Evolutionary conservation across 2,113 vertebrate species (phyloP).

Genomic region (Hiodon tergisus): DNA sequence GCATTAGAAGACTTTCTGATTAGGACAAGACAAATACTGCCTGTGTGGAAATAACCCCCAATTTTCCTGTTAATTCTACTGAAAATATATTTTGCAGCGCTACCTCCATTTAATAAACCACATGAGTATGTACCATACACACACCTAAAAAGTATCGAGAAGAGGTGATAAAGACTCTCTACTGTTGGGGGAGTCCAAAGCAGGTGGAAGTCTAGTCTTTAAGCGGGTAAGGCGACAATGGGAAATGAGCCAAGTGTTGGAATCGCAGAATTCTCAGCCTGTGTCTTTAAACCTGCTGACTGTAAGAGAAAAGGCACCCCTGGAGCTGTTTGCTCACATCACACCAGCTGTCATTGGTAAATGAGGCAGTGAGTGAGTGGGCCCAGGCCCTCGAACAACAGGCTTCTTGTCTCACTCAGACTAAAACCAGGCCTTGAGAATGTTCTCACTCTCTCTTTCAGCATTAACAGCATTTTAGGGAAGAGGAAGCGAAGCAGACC

Average conservation of each 20-base stretch:
- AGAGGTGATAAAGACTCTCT: too few species aligned
- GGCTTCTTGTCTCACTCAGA: conserved; percentile 21
- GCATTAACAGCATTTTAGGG: conserved; percentile 8
- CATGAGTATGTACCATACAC: too few species aligned
- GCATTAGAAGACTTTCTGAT: too few species aligned
- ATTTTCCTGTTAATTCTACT: too few species aligned
- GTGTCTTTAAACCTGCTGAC: conserved; percentile 15
- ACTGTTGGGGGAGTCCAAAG: too few species aligned
- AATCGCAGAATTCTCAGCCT: conserved; percentile 1
- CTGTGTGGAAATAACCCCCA: too few species aligned
- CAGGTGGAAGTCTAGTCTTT: too few species aligned
- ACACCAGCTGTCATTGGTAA: conserved; percentile 1
- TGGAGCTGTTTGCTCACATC: conserved; percentile 26
- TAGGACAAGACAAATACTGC: too few species aligned
- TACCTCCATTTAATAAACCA: too few species aligned
- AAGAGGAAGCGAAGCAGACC: conserved; percentile 18
- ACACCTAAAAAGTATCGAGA: too few species aligned
- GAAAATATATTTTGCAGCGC: too few species aligned
- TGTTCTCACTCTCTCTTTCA: conserved; percentile 27
- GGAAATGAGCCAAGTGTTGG: neutral
- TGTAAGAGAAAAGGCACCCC: conserved; percentile 20
- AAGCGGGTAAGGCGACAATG: neutral
- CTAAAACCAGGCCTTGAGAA: conserved; percentile 18
- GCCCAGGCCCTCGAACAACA: conserved; percentile 10
- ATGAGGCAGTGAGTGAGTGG: neutral